Conservation (phyloP, 1,140 invertebrate genomes). For the Idris sp. region DNA sequence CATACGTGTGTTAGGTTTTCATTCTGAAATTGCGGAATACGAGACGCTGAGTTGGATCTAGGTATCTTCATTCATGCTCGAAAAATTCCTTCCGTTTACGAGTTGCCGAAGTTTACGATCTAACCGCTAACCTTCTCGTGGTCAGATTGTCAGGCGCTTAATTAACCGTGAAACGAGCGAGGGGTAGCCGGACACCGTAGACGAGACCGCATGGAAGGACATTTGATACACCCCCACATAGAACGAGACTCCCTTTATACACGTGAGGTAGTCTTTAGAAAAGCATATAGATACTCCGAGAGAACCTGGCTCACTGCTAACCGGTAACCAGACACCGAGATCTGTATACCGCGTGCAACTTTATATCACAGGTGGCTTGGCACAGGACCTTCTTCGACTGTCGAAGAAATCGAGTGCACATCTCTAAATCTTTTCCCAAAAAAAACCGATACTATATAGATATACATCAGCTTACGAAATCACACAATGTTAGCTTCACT, state of each 20-base stretch:
- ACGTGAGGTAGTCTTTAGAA: slow-evolving; percentile 72
- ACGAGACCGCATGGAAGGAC: slow-evolving; percentile 74
- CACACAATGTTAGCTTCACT: slow-evolving; percentile 30
- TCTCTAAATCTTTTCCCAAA: slow-evolving; percentile 33
- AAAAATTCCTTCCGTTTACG: slow-evolving; percentile 74
- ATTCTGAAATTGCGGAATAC: slow-evolving; percentile 14
- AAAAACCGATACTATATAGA: slow-evolving; percentile 26
- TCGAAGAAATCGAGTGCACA: slow-evolving; percentile 58
- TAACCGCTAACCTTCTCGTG: slow-evolving; percentile 75
- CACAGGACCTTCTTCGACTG: slow-evolving; percentile 61
- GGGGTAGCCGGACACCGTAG: slow-evolving; percentile 75
- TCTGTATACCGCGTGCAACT: slow-evolving; percentile 71
- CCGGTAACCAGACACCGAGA: slow-evolving; percentile 73
- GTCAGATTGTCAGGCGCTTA: slow-evolving; percentile 77
- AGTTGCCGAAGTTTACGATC: slow-evolving; percentile 67
- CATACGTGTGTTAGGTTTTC: slow-evolving; percentile 15
- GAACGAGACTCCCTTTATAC: slow-evolving; percentile 57
- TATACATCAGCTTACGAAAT: slow-evolving; percentile 38
- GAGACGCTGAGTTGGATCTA: slow-evolving; percentile 28
- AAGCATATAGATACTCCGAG: slow-evolving; percentile 65
- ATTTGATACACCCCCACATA: slow-evolving; percentile 77
- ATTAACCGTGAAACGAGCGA: slow-evolving; percentile 79
- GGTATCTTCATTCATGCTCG: slow-evolving; percentile 72
- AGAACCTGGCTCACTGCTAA: slow-evolving; percentile 67
- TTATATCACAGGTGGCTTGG: slow-evolving; percentile 76